These are phyloP conservation scores for Pristiophorus japonicus DNA, from an alignment of 2,113 vertebrate genomes.

Conservation along the genomic window DNA sequence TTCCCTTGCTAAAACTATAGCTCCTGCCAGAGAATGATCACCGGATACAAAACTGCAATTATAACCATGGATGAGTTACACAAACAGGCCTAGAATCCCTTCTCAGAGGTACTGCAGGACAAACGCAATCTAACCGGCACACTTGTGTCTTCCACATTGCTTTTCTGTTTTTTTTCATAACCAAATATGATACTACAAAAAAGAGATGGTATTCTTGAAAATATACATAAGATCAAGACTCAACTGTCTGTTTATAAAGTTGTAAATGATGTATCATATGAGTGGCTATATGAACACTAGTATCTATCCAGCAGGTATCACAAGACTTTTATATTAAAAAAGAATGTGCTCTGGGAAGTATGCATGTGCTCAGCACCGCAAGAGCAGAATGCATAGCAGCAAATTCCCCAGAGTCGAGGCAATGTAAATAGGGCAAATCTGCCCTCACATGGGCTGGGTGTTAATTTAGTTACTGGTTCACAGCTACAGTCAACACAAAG, in stretches of 20 bases:
- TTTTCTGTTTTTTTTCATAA: neutral
- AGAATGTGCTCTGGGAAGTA: neutral
- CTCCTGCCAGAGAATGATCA: neutral
- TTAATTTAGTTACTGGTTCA: neutral
- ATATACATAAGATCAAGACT: neutral
- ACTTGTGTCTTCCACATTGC: neutral
- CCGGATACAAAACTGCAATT: neutral
- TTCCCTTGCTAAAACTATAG: neutral
- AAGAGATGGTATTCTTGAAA: neutral
- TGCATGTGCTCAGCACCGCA: neutral
- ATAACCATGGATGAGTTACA: neutral
- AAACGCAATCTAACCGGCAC: neutral
- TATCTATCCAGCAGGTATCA: neutral
- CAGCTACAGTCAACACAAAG: neutral
- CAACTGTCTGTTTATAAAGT: neutral
- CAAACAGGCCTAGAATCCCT: neutral
- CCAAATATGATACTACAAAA: neutral
- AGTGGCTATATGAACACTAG: neutral
- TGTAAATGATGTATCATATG: neutral
- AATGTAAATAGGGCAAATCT: neutral
- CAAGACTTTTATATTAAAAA: neutral
- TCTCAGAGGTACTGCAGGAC: neutral
- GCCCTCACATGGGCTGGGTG: neutral
- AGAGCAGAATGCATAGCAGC: neutral
- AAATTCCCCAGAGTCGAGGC: neutral